phyloP scores from a whole-genome alignment of 2,113 vertebrate genomes.

The Aegypius monachus region DNA sequence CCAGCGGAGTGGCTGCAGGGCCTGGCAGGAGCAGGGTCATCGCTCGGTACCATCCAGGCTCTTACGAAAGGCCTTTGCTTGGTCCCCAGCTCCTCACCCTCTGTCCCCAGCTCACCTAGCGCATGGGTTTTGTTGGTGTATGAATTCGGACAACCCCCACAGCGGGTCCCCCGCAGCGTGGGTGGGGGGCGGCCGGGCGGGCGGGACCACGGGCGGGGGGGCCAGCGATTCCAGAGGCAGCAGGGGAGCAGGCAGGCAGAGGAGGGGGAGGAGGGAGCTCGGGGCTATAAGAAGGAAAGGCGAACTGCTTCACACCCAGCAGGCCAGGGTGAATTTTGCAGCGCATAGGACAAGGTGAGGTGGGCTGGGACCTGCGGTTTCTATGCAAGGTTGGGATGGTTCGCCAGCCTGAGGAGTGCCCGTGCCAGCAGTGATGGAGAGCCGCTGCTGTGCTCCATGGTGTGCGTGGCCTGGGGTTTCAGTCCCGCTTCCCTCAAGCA shows the following conservation, averaged over 20 bases:
- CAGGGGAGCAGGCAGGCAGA: background rate
- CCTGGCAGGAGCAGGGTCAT: accelerated
- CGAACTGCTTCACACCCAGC: background rate
- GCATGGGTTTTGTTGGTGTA: background rate
- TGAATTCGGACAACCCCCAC: background rate
- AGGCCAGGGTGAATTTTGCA: background rate
- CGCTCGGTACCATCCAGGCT: background rate
- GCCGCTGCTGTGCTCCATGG: accelerated
- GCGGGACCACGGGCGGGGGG: background rate
- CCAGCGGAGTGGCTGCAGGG: background rate
- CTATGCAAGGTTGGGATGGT: background rate
- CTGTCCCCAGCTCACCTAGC: too few species aligned
- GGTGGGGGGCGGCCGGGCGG: too few species aligned
- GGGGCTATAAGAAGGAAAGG: background rate
- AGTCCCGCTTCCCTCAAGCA: background rate
- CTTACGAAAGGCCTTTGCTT: accelerated
- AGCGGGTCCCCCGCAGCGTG: accelerated
- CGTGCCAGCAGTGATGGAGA: background rate
- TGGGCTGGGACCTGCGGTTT: background rate
- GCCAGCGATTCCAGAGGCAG: accelerated
- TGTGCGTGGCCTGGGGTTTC: background rate
- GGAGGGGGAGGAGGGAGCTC: accelerated
- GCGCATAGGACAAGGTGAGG: accelerated
- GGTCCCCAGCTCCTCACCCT: background rate
- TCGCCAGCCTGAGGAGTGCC: background rate